Evolutionary conservation across 2,888 invertebrate genomes (phyloP).

Genomic region (Pomacea canaliculata): DNA sequence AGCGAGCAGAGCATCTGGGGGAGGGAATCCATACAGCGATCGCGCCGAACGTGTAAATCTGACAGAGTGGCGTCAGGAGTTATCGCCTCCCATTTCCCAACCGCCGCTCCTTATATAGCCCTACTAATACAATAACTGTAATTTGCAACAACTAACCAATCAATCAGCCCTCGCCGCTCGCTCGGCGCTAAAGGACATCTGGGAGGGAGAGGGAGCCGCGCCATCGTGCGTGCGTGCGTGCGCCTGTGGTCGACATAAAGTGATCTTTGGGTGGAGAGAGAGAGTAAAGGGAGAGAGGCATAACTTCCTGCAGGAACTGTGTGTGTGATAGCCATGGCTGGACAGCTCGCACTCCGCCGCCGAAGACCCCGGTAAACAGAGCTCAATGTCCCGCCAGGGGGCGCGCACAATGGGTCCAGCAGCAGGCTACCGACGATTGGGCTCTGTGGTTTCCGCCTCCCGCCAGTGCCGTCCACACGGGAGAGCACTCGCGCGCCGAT

Average conservation of each 20-base stretch:
- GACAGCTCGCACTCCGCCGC: too few relatives aligned
- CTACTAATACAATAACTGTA: constrained; percentile 37
- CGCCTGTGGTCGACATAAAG: background rate
- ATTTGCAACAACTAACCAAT: constrained; percentile 37
- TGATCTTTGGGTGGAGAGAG: background rate
- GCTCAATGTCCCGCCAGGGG: background rate
- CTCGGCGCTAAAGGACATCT: background rate
- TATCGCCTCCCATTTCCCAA: constrained; percentile 32
- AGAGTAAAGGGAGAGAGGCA: background rate
- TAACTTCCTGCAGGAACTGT: background rate
- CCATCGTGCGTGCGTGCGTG: too few relatives aligned
- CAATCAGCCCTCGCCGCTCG: constrained; percentile 25
- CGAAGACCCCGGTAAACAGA: background rate
- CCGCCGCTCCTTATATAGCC: constrained; percentile 31
- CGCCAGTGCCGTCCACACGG: background rate
- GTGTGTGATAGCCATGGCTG: background rate
- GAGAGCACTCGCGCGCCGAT: constrained; percentile 3
- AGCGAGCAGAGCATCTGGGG: too few relatives aligned
- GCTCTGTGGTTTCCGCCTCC: constrained; percentile 7
- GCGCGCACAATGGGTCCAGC: background rate
- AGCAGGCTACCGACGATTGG: constrained; percentile 4
- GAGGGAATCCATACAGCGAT: background rate
- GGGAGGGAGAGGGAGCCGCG: background rate
- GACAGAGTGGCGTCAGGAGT: constrained; percentile 23
- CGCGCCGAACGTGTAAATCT: background rate